Evolutionary conservation across 2,797 vertebrate species (phyloP).

Genomic region (Dicrostonyx torquatus): DNA sequence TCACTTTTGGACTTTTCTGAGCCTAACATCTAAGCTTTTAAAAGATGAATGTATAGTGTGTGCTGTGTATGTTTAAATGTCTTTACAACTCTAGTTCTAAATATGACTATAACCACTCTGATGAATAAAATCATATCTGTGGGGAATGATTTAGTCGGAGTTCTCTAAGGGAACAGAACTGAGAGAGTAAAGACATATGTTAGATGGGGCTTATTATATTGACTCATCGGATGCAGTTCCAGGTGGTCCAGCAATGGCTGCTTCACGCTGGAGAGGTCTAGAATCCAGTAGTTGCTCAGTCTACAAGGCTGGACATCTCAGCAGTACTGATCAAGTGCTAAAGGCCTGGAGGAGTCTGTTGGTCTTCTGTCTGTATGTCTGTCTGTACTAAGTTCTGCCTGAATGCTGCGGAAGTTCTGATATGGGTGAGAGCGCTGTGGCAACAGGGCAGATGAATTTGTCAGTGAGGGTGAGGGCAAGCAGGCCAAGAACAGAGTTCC

Average conservation of each 20-base stretch:
- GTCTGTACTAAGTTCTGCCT: background rate
- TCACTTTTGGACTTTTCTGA: background rate
- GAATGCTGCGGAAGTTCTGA: background rate
- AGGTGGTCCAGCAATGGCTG: background rate
- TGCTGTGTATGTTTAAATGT: background rate
- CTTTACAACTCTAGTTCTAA: slow-evolving; percentile 8
- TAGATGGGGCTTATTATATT: background rate
- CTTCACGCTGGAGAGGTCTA: background rate
- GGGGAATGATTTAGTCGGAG: background rate
- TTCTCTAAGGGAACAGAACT: background rate
- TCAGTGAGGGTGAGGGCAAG: background rate
- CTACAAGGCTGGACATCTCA: background rate
- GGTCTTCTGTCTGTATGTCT: background rate
- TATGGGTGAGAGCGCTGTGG: background rate
- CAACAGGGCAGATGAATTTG: background rate
- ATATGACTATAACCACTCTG: background rate
- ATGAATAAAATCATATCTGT: background rate
- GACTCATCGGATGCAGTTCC: background rate
- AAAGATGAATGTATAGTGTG: background rate
- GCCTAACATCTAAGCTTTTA: background rate
- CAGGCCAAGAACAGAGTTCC: background rate
- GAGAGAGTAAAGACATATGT: background rate
- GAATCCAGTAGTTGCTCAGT: background rate
- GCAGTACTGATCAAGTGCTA: background rate
- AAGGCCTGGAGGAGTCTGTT: background rate